A percentile compares a stretch with the other conserved stretches of the same genome.
Conservation (phyloP, 2,888 invertebrate genomes). For the Caenorhabditis sinica region DNA sequence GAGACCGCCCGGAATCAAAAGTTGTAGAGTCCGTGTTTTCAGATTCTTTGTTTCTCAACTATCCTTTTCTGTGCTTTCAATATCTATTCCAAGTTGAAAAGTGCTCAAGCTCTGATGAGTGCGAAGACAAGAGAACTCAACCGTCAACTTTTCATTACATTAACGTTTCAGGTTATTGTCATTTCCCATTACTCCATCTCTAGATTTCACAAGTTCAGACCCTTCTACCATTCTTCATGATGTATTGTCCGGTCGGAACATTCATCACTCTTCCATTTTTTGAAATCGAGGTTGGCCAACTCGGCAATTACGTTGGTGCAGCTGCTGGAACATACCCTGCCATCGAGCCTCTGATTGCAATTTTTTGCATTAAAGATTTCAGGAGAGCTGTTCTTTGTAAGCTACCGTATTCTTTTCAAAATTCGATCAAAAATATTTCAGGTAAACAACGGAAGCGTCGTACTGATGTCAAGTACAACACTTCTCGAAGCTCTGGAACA, state of each 20-base stretch:
- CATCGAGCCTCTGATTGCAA: constrained; percentile 49
- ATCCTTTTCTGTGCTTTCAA: constrained; percentile 38
- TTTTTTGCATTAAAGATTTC: constrained; percentile 51
- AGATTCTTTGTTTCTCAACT: constrained; percentile 41
- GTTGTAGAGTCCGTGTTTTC: not conserved
- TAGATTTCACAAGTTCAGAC: constrained; percentile 15
- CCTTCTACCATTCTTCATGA: constrained; percentile 50
- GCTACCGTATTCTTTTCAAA: not conserved
- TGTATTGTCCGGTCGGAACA: constrained; percentile 51
- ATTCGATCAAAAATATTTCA: not conserved
- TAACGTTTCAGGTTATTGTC: constrained; percentile 30
- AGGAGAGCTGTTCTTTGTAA: constrained; percentile 32
- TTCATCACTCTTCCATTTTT: constrained; percentile 46
- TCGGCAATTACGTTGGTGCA: constrained; percentile 24
- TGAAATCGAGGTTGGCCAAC: constrained; percentile 25
- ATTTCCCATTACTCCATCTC: not conserved
- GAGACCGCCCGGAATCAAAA: not conserved
- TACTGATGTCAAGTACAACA: constrained; percentile 13
- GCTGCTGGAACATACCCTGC: constrained; percentile 35
- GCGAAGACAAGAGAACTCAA: constrained; percentile 43
- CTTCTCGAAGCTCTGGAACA: constrained; percentile 7
- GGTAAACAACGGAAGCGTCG: constrained; percentile 13
- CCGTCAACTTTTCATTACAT: constrained; percentile 47
- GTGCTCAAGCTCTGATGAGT: constrained; percentile 28
- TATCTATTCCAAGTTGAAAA: constrained; percentile 34